Evolutionary conservation across 2,888 invertebrate species (phyloP).

Genomic region (Eristalinus sepulchralis): DNA sequence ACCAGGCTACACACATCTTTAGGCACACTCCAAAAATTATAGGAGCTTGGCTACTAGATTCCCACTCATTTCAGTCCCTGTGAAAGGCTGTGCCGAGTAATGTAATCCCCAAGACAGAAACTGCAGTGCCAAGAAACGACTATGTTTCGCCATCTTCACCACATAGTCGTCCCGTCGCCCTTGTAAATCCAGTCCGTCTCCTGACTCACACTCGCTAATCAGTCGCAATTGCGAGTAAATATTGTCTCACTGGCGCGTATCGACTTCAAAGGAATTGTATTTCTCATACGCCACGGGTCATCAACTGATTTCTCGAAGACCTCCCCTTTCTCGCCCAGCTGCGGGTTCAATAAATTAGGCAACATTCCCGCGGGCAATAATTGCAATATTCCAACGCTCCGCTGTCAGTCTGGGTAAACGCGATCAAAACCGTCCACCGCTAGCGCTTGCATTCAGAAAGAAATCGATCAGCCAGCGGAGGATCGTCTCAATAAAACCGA

Average conservation of each 20-base stretch:
- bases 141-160: too few species aligned
- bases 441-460: too few species aligned
- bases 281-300: not conserved
- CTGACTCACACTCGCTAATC: not conserved
- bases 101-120: too few species aligned
- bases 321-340: not conserved
- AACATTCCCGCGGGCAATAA: not conserved
- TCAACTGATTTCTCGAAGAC: slow-evolving; percentile 4
- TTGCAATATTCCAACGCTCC: not conserved
- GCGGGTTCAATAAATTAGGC: not conserved
- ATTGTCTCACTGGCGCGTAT: not conserved
- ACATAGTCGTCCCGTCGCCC: not conserved
- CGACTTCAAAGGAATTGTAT: not conserved
- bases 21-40: too few species aligned
- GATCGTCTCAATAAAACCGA: not conserved
- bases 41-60: too few species aligned
- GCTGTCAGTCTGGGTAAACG: not conserved
- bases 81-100: too few species aligned
- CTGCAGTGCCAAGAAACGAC: too few species aligned
- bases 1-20: too few species aligned
- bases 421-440: not conserved
- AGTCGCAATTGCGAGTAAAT: not conserved
- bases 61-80: too few species aligned
- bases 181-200: not conserved
- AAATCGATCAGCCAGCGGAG: not conserved